Base-by-base conservation (phyloP, 2,888 invertebrate genomes). In the Mythimna pallens region DNA sequence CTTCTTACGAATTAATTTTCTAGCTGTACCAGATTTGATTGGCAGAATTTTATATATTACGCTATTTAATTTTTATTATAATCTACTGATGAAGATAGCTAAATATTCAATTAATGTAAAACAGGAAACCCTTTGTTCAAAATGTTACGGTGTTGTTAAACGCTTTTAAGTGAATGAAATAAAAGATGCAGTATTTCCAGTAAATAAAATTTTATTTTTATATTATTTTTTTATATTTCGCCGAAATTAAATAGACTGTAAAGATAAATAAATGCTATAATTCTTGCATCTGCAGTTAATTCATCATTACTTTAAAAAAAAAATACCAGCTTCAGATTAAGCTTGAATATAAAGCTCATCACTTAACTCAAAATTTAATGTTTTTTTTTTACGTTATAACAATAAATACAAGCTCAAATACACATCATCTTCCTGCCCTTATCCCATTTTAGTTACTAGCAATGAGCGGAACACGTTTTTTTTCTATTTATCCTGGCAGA, bases 1-100 rank as follows among this genome's bases (percentile, higher is more conserved):
- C 70, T 73, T 84, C 78, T 81, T 67, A 78, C 71, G 82, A 85
- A 86, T 88, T 87, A 88, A 87, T 86, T 84, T 83, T 68, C 74
- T 77, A 72, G 64, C 73, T 75, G 68, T 81, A 80, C 68, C 73
- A 73, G 69, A 69, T 81, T 80, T 86, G 68, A 87, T 82, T 86
- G 80, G 73, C 69, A 70, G 65, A 82, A 75, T 83, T 79, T 79
- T 73, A 68, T 81, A 62, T 71, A 72, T 65, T 76, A 78, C 68
- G 43, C 55, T 62, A 57, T 76, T 73, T 66, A 73, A 67, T 68
- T 73, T 64, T 78, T 70, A 64, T 77, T 65, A 84, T 62, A 30
- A 61, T 57, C 52, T 57, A 58, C 57, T 76, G 77, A 81, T 61
- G 55, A 30, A 55, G 76, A 34, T 68, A 34, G 17, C 10, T n/a